These are phyloP conservation scores for Archivesica marissinica DNA, from an alignment of 1,140 invertebrate genomes.

Conservation along the genomic window DNA sequence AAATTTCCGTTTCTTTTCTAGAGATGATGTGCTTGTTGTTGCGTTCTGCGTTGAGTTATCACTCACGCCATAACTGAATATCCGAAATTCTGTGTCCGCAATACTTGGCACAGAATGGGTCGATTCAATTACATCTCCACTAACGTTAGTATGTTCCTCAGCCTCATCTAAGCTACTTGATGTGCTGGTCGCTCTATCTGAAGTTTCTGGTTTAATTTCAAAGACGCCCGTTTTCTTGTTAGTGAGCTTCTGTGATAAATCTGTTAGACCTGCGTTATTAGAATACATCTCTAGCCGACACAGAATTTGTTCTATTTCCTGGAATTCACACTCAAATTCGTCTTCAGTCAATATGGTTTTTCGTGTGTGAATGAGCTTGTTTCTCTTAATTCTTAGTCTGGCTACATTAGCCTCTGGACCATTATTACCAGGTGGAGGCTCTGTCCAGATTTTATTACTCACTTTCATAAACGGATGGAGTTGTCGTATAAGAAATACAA, in stretches of 20 bases:
- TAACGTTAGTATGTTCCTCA: background rate
- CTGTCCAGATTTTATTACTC: background rate
- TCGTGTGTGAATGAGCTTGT: background rate
- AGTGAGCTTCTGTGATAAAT: background rate
- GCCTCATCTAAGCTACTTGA: background rate
- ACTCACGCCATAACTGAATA: too few species aligned
- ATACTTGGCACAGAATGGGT: background rate
- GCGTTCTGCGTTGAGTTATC: background rate
- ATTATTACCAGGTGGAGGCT: background rate
- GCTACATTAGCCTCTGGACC: background rate
- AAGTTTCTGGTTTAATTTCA: background rate
- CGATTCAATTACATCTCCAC: background rate
- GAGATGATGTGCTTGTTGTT: background rate
- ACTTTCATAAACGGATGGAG: background rate
- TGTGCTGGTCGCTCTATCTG: background rate
- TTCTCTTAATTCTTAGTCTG: background rate
- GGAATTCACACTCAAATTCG: background rate
- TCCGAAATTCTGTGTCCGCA: background rate
- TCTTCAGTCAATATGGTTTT: background rate
- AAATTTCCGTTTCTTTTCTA: conserved; percentile 4
- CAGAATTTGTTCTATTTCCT: background rate
- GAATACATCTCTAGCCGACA: background rate
- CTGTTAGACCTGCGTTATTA: background rate
- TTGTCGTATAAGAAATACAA: background rate
- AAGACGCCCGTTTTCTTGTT: background rate